Conservation (phyloP, 2,797 vertebrate species). For the Chaenodraco wilsoni region DNA sequence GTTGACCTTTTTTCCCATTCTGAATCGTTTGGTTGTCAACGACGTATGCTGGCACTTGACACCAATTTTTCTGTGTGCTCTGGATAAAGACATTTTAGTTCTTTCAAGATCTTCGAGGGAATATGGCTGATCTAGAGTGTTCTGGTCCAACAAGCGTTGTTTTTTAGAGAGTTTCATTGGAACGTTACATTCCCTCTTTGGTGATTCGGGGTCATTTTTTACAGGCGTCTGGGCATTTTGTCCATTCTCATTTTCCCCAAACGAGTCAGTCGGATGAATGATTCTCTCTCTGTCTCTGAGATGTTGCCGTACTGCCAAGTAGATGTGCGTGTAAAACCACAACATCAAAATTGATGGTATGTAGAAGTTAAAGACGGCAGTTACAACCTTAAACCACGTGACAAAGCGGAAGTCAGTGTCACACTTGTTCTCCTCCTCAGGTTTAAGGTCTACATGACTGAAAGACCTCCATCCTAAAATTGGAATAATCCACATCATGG, state of each 20-base stretch:
- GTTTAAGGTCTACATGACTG: conserved; percentile 79
- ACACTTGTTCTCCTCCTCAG: conserved; percentile 84
- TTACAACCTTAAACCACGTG: conserved; percentile 94
- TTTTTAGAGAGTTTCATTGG: conserved; percentile 62
- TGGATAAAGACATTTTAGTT: conserved; percentile 50
- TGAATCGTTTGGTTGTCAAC: conserved; percentile 70
- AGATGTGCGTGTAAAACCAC: conserved; percentile 93
- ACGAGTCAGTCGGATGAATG: conserved; percentile 80
- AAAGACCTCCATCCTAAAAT: conserved; percentile 92
- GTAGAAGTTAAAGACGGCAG: conserved; percentile 94
- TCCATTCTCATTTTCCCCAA: conserved; percentile 71
- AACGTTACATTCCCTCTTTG: conserved; percentile 51
- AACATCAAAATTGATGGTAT: conserved; percentile 93
- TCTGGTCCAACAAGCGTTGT: conserved; percentile 75
- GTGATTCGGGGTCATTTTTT: conserved; percentile 50
- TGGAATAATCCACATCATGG: conserved; percentile 92
- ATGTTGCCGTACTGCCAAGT: conserved; percentile 88
- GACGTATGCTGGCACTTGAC: conserved; percentile 63
- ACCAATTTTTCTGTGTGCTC: conserved; percentile 65
- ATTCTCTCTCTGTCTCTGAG: conserved; percentile 86
- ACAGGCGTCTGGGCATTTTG: conserved; percentile 43
- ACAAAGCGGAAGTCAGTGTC: conserved; percentile 93
- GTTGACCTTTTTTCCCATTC: conserved; percentile 52
- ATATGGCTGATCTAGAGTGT: conserved; percentile 78
- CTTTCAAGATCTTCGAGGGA: conserved; percentile 64